These are phyloP conservation scores for Tor tambroides DNA, from an alignment of 2,113 vertebrate species.

Conservation along the genomic window DNA sequence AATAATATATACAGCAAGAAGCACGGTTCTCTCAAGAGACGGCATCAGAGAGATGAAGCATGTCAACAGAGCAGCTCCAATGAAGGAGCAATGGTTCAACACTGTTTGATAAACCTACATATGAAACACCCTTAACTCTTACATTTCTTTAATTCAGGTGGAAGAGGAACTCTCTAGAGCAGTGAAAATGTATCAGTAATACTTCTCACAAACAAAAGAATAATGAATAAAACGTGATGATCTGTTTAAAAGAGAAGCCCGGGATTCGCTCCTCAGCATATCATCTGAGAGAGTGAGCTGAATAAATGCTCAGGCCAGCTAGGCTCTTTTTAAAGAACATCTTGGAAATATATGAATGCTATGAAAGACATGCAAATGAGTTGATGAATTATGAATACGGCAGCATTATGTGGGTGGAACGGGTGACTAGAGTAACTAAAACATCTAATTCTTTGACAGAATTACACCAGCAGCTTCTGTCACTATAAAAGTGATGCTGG, in stretches of 20 bases:
- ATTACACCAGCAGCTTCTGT: neutral
- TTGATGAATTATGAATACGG: slow-evolving; percentile 66
- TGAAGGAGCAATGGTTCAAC: too few species aligned
- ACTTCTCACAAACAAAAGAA: neutral
- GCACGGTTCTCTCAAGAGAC: neutral
- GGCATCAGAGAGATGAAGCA: neutral
- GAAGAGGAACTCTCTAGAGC: neutral
- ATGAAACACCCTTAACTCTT: neutral
- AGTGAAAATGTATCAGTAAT: neutral
- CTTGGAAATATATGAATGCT: slow-evolving; percentile 43
- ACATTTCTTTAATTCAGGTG: neutral
- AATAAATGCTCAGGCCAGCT: slow-evolving; percentile 46
- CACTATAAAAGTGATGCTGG: neutral
- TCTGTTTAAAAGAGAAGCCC: too few species aligned
- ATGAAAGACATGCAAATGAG: slow-evolving; percentile 66
- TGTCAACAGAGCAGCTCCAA: neutral
- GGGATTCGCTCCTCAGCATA: neutral
- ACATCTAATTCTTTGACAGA: slow-evolving; percentile 50
- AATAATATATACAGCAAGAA: neutral
- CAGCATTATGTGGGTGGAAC: slow-evolving; percentile 59
- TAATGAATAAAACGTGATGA: neutral
- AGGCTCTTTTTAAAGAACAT: slow-evolving; percentile 53
- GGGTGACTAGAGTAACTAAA: slow-evolving; percentile 51
- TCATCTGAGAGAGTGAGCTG: slow-evolving; percentile 33
- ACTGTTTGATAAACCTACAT: neutral